These are phyloP conservation scores for Prunella strophiata DNA, from an alignment of 2,797 vertebrate species.

Conservation along the genomic window DNA sequence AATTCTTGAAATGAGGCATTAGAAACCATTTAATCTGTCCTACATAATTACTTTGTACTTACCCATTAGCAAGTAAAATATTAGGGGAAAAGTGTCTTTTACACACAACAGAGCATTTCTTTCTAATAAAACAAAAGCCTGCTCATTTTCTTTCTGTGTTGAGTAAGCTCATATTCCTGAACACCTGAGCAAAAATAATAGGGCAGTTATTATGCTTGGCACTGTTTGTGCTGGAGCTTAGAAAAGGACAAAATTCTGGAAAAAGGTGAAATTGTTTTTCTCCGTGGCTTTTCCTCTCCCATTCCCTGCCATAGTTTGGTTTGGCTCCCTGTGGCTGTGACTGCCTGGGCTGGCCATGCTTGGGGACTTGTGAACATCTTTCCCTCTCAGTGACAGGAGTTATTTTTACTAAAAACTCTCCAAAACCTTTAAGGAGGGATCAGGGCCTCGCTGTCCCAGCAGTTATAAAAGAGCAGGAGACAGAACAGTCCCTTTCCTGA, in stretches of 20 bases:
- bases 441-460: background rate
- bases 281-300: background rate
- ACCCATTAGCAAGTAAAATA: conserved; percentile 9
- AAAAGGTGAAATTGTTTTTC: background rate
- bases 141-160: background rate
- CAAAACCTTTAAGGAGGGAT: background rate
- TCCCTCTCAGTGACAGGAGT: background rate
- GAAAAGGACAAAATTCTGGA: background rate
- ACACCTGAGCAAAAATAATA: conserved; percentile 14
- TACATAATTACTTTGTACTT: background rate
- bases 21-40: conserved; percentile 7
- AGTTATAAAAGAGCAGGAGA: background rate
- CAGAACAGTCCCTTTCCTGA: background rate
- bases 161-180: background rate
- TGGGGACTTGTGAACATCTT: background rate
- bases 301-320: background rate
- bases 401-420: background rate
- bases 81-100: background rate
- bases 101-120: background rate
- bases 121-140: background rate
- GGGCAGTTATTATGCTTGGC: background rate
- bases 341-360: background rate
- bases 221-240: background rate
- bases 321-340: background rate
- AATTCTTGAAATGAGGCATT: background rate